phyloP scores from a whole-genome alignment of 2,888 invertebrate genomes.

The Caenorhabditis japonica region DNA sequence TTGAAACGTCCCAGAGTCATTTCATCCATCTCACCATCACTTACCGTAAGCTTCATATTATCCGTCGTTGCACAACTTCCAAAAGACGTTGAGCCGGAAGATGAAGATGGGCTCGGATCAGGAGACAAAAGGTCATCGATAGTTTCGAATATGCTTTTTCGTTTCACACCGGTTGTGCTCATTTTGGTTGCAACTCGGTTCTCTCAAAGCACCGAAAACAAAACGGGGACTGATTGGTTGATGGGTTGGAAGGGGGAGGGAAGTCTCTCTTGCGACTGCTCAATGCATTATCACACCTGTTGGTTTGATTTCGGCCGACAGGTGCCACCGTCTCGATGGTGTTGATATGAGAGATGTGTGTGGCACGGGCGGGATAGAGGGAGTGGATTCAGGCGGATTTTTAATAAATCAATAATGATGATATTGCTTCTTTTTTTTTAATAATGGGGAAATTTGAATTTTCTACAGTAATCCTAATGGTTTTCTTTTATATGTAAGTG shows the following conservation, averaged over 20 bases:
- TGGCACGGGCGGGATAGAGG: slow-evolving; percentile 32
- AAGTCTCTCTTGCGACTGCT: slow-evolving; percentile 12
- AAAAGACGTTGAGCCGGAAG: slow-evolving; percentile 12
- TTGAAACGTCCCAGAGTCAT: too few relatives aligned
- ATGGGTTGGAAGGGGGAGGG: slow-evolving; percentile 22
- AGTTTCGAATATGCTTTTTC: slow-evolving; percentile 52
- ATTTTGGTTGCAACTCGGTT: slow-evolving; percentile 1
- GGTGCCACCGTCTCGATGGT: slow-evolving; percentile 35
- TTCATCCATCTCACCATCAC: not conserved
- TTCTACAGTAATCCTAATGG: too few relatives aligned
- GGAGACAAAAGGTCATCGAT: slow-evolving; percentile 50
- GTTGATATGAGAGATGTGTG: slow-evolving; percentile 53
- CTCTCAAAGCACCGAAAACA: not conserved
- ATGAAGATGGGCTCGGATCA: slow-evolving; percentile 20
- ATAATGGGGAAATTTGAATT: too few relatives aligned
- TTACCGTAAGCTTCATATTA: slow-evolving; percentile 31
- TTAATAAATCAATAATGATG: too few relatives aligned
- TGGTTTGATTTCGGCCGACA: slow-evolving; percentile 48
- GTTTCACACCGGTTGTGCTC: slow-evolving; percentile 1
- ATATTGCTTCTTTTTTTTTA: too few relatives aligned
- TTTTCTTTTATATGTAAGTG: too few relatives aligned
- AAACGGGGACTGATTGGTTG: slow-evolving; percentile 42
- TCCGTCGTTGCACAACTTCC: slow-evolving; percentile 31
- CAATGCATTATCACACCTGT: slow-evolving; percentile 49
- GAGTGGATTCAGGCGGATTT: slow-evolving; percentile 5